phyloP scores from a whole-genome alignment of 2,888 invertebrate species.

The Drosophila prostipennis region DNA sequence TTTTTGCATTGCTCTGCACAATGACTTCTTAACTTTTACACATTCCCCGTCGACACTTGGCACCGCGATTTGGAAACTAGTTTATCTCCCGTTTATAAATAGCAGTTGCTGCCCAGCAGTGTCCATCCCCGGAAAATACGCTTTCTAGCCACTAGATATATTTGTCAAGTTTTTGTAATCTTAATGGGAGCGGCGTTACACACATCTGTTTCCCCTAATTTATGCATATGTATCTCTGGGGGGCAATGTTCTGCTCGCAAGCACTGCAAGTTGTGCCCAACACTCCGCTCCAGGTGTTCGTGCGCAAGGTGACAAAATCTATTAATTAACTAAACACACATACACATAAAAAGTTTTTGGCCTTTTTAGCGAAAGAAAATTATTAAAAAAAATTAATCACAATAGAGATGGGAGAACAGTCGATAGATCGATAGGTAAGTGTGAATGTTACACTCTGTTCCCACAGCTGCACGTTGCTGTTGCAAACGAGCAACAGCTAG shows the following conservation, averaged over 20 bases:
- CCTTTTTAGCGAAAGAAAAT: constrained; percentile 8
- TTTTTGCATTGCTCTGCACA: constrained; percentile 9
- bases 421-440: constrained; percentile 7
- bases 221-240: neutral
- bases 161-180: constrained; percentile 5
- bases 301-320: constrained; percentile 2
- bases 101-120: neutral
- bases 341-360: constrained; percentile 10
- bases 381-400: constrained; percentile 9
- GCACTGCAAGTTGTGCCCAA: neutral
- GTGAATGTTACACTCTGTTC: neutral
- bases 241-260: neutral
- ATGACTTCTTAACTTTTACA: neutral
- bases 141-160: constrained; percentile 6
- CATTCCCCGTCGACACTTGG: neutral
- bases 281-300: neutral
- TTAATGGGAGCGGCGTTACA: constrained; percentile 14
- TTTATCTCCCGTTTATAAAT: constrained; percentile 5
- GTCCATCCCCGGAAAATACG: neutral
- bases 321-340: constrained; percentile 8
- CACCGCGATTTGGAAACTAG: neutral
- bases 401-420: constrained; percentile 3
- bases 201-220: constrained; percentile 5
- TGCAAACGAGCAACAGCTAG: too few relatives aligned
- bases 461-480: neutral